Evolutionary conservation across 2,888 invertebrate species (phyloP).

Genomic region (Apamea crenata): DNA sequence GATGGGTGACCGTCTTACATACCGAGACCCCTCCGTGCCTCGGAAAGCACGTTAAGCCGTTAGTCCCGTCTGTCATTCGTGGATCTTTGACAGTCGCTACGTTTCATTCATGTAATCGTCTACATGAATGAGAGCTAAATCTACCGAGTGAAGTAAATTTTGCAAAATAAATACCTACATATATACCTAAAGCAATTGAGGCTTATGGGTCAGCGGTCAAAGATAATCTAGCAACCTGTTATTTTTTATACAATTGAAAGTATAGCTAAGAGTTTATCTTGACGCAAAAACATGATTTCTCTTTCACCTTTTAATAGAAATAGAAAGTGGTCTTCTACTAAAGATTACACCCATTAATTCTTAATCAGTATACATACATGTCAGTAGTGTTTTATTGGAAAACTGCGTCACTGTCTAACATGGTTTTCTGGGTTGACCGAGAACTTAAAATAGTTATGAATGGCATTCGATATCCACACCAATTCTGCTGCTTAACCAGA

Average conservation of each 20-base stretch:
- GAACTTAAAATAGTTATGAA: neutral
- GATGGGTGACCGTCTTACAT: too few relatives aligned
- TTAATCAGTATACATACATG: neutral
- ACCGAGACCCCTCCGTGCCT: too few relatives aligned
- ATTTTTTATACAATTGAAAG: conserved; percentile 15
- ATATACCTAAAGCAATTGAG: conserved; percentile 13
- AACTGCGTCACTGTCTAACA: neutral
- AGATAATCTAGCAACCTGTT: neutral
- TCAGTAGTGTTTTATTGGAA: neutral
- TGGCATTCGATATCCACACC: neutral
- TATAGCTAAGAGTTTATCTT: neutral
- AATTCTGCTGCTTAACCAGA: neutral
- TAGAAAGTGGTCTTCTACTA: conserved; percentile 24
- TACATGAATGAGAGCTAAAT: neutral
- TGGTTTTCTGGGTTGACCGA: neutral
- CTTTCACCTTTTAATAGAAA: conserved; percentile 19
- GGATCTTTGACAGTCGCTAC: too few relatives aligned
- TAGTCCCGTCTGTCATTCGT: too few relatives aligned
- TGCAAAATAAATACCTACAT: neutral
- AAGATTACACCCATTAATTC: neutral
- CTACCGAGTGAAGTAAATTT: neutral
- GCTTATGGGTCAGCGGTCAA: neutral
- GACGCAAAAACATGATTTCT: neutral
- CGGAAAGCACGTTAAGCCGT: too few relatives aligned
- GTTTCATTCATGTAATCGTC: neutral